phyloP scores from a whole-genome alignment of 2,888 invertebrate genomes.

The Troides aeacus region DNA sequence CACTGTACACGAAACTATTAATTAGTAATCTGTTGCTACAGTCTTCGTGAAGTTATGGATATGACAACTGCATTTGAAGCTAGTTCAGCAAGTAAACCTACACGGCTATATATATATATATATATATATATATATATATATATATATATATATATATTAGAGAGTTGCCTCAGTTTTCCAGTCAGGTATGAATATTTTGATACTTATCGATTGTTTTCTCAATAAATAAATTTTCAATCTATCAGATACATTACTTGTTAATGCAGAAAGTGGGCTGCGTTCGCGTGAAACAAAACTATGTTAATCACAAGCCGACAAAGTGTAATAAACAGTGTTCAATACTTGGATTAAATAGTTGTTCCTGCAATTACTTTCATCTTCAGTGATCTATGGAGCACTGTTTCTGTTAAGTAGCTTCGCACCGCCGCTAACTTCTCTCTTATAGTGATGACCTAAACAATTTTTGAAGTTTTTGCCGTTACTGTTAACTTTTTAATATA shows the following conservation, averaged over 20 bases:
- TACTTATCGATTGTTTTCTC: too few relatives aligned
- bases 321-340: slow-evolving; percentile 41
- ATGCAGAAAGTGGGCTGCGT: slow-evolving; percentile 24
- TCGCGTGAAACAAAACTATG: slow-evolving; percentile 34
- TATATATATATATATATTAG: too few relatives aligned
- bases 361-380: slow-evolving; percentile 51
- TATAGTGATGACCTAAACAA: slow-evolving; percentile 35
- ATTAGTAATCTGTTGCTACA: too few relatives aligned
- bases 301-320: slow-evolving; percentile 38
- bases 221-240: background rate
- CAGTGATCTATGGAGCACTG: slow-evolving; percentile 53
- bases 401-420: slow-evolving; percentile 50
- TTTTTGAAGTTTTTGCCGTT: background rate
- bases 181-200: too few relatives aligned
- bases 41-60: too few relatives aligned
- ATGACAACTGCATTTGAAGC: too few relatives aligned
- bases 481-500: background rate
- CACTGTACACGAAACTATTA: background rate
- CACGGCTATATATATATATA: too few relatives aligned
- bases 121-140: too few relatives aligned
- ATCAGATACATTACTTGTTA: background rate
- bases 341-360: slow-evolving; percentile 32
- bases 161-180: too few relatives aligned
- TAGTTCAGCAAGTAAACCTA: too few relatives aligned
- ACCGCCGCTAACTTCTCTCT: slow-evolving; percentile 14